Conservation (phyloP, 1,140 invertebrate species). For the Asobara japonica region DNA sequence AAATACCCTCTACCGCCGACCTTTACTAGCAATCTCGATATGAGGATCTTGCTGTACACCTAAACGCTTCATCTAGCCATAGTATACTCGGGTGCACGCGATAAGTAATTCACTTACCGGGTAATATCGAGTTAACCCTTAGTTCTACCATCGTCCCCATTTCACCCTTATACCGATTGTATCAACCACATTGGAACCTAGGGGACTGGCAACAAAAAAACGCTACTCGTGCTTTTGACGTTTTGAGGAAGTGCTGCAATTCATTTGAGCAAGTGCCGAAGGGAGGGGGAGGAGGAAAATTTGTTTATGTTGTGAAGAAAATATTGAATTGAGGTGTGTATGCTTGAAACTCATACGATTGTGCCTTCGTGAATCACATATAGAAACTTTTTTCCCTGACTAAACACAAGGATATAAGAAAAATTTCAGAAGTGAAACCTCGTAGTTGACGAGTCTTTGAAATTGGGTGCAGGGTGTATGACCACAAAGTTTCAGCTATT, state of each 20-base stretch:
- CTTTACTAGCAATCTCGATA: conserved; percentile 9
- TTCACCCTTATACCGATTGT: conserved; percentile 36
- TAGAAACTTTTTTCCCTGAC: too few relatives aligned
- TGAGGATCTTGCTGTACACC: conserved; percentile 16
- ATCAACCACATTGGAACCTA: conserved; percentile 4
- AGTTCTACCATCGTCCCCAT: conserved; percentile 62
- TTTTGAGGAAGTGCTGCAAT: not conserved
- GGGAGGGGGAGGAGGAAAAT: not conserved
- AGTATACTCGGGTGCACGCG: conserved; percentile 63
- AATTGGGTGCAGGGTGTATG: too few relatives aligned
- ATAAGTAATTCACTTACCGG: conserved; percentile 67
- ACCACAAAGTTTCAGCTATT: too few relatives aligned
- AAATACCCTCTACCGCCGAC: not conserved
- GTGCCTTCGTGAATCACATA: too few relatives aligned
- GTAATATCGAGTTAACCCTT: conserved; percentile 68
- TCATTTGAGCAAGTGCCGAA: too few relatives aligned
- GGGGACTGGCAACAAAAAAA: not conserved
- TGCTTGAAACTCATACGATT: too few relatives aligned
- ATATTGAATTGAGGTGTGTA: not conserved
- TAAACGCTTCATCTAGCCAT: conserved; percentile 55
- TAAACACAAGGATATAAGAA: too few relatives aligned
- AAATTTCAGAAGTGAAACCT: too few relatives aligned
- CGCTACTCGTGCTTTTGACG: not conserved
- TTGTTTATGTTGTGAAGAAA: not conserved
- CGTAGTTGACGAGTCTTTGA: too few relatives aligned